These are phyloP conservation scores for Semnopithecus entellus DNA, from an alignment of 2,113 vertebrate genomes.

Conservation along the genomic window DNA sequence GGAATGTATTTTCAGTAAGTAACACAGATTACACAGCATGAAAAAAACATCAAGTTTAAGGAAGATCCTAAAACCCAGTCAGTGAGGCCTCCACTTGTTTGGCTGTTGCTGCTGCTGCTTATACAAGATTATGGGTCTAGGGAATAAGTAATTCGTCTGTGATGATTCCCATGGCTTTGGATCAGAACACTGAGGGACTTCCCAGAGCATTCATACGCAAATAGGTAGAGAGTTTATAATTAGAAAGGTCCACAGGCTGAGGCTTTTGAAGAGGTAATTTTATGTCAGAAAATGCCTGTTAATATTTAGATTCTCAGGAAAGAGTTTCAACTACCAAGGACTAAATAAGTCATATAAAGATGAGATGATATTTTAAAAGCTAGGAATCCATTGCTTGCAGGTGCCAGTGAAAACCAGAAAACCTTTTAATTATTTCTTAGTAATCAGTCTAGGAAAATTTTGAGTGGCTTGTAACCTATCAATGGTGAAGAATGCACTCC, in stretches of 20 bases:
- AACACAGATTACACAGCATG: background rate
- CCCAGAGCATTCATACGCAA: background rate
- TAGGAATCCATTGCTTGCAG: background rate
- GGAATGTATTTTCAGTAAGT: background rate
- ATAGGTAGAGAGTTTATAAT: background rate
- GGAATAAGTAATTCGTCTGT: background rate
- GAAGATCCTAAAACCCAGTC: background rate
- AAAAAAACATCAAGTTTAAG: background rate
- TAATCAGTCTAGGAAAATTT: background rate
- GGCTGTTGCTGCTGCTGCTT: background rate
- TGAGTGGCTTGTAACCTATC: background rate
- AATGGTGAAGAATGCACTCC: background rate
- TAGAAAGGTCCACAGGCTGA: background rate
- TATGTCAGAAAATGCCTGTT: background rate
- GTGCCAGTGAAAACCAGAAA: background rate
- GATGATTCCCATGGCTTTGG: background rate
- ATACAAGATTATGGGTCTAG: background rate
- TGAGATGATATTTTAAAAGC: background rate
- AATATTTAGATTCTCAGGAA: background rate
- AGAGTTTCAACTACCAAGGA: background rate
- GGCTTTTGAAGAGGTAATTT: background rate
- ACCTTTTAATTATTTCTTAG: background rate
- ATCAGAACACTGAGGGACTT: background rate
- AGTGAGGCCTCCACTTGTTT: background rate
- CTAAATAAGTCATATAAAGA: background rate